Base-by-base conservation (phyloP, 2,888 invertebrate genomes). In the Mallateleia sp. region DNA sequence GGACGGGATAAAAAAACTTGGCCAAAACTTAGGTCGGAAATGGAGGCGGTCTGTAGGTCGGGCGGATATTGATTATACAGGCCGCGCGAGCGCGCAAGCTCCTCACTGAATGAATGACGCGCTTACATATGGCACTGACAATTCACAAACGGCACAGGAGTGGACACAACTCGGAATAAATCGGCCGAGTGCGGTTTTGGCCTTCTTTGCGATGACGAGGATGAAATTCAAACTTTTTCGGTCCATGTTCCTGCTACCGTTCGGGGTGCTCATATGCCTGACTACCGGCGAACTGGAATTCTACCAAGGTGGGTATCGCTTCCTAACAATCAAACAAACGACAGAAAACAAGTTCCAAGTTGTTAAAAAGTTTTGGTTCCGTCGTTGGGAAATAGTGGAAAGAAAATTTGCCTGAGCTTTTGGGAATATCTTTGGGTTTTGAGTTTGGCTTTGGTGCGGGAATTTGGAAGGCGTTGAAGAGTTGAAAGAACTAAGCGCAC, bases 61-160 rank as follows among this genome's bases (percentile, higher is more conserved):
- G 38, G 28, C 34, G 54, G 79, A 72, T 71, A 87, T 87, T 87
- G 87, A 87, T 87, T 83, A 71, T 60, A 58, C 64, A 50, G 71
- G 25, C 71, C 38, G 67, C 74, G 67, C 83, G 22, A 56, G 90
- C 93, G 94, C 94, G 93, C 94, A 94, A 93, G 91, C 93, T 93
- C 93, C 82, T 69, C 22, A 67, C 81, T 91, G 89, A 91, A 94
- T 93, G 93, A 93, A 93, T 92, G 94, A 93, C 93, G 93, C 91
- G 93, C 91, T 91, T 90, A 91, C 92, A 92, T 93, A 93, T 92
- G 91, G 92, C 92, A 91, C 90, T 82, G 83, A 80, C 89, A 67
- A 87, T 87, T 89, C 85, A 83, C 78, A 85, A 89, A 86, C 89
- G 89, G 64, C 52, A 89, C 89, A 89, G 85, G 87, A 86, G 88